Percentiles rank a stretch among this genome's conserved stretches.
Evolutionary conservation across 2,797 vertebrate species (phyloP).

Genomic region (Chrosomus eos): DNA sequence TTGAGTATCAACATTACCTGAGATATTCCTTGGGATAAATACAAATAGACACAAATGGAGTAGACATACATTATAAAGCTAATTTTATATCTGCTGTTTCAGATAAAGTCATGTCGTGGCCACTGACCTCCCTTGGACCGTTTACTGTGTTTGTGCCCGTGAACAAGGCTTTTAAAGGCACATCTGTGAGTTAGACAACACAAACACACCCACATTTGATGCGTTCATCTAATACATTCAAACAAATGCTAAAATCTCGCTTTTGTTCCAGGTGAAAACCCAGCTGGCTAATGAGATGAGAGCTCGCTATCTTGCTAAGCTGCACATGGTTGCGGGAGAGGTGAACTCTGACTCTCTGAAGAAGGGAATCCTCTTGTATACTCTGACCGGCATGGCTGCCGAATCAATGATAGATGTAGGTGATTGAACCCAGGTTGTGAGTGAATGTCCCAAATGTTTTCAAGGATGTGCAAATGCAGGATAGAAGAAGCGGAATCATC

Average conservation of each 20-base stretch:
- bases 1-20: background rate
- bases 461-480: constrained; percentile 4
- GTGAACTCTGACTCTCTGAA: constrained; percentile 78
- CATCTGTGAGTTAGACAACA: constrained; percentile 73
- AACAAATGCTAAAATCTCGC: background rate
- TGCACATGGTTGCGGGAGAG: constrained; percentile 87
- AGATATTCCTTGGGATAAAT: background rate
- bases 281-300: constrained; percentile 75
- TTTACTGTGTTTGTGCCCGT: constrained; percentile 90
- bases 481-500: background rate
- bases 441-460: background rate
- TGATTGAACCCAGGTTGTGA: background rate
- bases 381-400: constrained; percentile 85
- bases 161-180: constrained; percentile 83
- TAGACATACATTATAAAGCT: background rate
- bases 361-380: constrained; percentile 79
- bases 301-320: constrained; percentile 84
- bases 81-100: constrained; percentile 30
- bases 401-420: constrained; percentile 72
- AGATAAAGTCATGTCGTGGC: constrained; percentile 81
- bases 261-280: constrained; percentile 75
- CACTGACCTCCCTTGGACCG: constrained; percentile 83
- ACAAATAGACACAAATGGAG: background rate
- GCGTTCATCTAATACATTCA: background rate
- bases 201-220: background rate